Evolutionary conservation across 64 coral and sea anemone species (phyloP), one percentile per base, ranked within the genome.

Genomic region (Montipora foliosa): DNA sequence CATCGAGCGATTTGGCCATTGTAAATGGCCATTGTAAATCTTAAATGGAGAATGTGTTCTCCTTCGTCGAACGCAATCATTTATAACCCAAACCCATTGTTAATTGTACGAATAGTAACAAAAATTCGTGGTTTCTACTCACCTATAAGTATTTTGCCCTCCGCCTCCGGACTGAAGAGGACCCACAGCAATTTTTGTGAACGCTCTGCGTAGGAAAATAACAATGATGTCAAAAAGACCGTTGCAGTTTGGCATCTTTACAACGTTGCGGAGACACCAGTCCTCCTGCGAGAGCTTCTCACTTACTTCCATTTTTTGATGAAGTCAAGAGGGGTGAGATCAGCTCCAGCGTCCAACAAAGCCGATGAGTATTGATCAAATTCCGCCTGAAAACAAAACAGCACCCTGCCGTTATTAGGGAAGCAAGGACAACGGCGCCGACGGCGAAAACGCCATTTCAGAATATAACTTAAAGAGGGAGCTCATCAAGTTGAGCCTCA

Each of bases 291-390:
- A 8, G 6, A 57, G 6, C 4, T 6, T 57, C 6, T 57, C 53
- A 83, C 95, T 92, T 90, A 99, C 98, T 96, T 99, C 98, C 98
- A 99, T 92, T 94, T 99, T 89, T 96, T 99, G 74, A 99, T 99
- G 70, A 82, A 99, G 76, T 90, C 94, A 21, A 99, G 84, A 25
- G 98, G 90, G 25, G 92, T 89, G 50, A 93, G 69, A 68, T 96
- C 84, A 7, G 94, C 95, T 3, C 98, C 98, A 77, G 87, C 89
- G 3, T 93, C 98, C 37, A 92, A 44, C 14, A 99, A 87, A 9
- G 98, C 98, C 77, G 92, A 94, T 15, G 95, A 75, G 78, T 96
- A 99, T 66, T 99, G 98, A 70, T 99, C 98, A 57, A 99, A 87
- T 89, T 99, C 98, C 45, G 95, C 92, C 98, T 99, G 48, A 3